Evolutionary conservation across 2,888 invertebrate genomes (phyloP).

Genomic region (Capitulum mitella): DNA sequence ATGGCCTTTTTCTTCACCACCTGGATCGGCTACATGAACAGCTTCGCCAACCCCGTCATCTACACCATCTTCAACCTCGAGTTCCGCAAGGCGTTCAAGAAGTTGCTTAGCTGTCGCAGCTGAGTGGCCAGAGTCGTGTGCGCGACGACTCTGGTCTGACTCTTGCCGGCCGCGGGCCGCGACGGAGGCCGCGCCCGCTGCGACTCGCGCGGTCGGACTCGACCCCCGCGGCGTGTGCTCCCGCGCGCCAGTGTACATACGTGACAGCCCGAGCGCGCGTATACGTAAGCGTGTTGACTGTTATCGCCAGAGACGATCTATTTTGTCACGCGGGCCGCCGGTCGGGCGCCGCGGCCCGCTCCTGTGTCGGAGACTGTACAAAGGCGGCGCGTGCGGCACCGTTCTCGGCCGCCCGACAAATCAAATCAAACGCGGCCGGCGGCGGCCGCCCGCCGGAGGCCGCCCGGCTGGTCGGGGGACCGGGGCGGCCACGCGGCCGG

Average conservation of each 20-base stretch:
- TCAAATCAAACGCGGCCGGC: background rate
- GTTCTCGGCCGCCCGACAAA: background rate
- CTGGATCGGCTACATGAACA: constrained; percentile 95
- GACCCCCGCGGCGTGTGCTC: background rate
- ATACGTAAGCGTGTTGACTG: background rate
- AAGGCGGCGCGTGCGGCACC: background rate
- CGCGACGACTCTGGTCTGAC: background rate
- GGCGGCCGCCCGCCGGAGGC: background rate
- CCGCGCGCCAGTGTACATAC: background rate
- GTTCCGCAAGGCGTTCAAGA: constrained; percentile 95
- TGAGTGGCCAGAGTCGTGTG: constrained; percentile 20
- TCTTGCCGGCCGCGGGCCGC: constrained; percentile 9
- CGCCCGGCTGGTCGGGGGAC: background rate
- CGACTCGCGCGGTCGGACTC: background rate
- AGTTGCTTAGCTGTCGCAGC: constrained; percentile 57
- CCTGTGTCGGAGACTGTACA: background rate
- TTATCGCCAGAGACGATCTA: background rate
- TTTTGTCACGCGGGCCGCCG: background rate
- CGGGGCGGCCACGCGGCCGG: background rate
- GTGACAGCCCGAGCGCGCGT: background rate
- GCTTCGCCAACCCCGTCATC: constrained; percentile 49
- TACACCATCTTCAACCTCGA: constrained; percentile 70
- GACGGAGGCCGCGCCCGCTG: background rate
- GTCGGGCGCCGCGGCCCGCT: too few species aligned
- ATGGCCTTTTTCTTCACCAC: constrained; percentile 89